Base-by-base conservation (phyloP, 1,140 invertebrate species). In the Procambarus clarkii region DNA sequence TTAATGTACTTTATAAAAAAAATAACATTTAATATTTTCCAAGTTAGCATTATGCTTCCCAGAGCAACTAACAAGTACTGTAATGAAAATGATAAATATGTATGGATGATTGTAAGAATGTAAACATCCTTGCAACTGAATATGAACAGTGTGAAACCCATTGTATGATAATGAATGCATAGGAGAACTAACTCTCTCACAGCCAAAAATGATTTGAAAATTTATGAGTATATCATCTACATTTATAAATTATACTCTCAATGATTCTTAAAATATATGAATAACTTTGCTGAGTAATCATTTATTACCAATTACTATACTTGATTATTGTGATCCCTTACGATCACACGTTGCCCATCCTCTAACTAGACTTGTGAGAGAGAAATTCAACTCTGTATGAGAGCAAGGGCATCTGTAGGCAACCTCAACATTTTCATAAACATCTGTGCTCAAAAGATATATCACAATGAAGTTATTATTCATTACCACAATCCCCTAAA, bases 51-150 rank as follows among this genome's bases (percentile, higher is more conserved):
- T 74, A 74, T 74, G 24, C 24, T 34, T 74, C 69, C 69, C 24
- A 74, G 24, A 74, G 69, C 69, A 74, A 74, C 69, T 74, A 74
- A 74, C 69, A 34, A 74, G 69, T 74, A 24, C 79, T 46, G 48
- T 60, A 83, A 83, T 83, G 81, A 83, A 46, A 69, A 64, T 64
- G 58, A 83, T 83, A 64, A 83, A 83, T 83, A 83, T 69, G 81
- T 46, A 83, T 86, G 48, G 5, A 71, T 86, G 71, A 86, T 60
- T 86, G 74, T 24, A 34, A 78, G 76, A 11, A 86, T 58, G 2
- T 46, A 44, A 34, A 45, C 46, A n/a, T 69, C 81, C 81, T 69
- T 69, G 5, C 7, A 60, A 44, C 58, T 78, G 71, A 54, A 86
- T 50, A 58, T 86, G 71, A 86, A 77, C 50, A 15, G 46, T 78